Percentiles rank a stretch among this genome's conserved stretches.
Evolutionary conservation across 2,888 invertebrate species (phyloP).

Genomic region (Chrysolina haemoptera): DNA sequence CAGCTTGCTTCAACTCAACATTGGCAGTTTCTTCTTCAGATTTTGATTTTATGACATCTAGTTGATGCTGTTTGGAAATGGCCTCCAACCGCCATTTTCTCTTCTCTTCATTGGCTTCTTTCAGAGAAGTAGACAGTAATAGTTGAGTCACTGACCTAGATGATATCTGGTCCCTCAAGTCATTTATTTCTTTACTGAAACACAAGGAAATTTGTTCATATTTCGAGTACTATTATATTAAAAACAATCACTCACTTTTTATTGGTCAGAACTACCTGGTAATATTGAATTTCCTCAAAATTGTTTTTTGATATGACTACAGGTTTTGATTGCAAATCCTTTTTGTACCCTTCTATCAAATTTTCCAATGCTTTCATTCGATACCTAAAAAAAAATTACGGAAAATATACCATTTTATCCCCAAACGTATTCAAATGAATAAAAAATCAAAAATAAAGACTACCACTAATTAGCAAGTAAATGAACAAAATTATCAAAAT

Average conservation of each 20-base stretch:
- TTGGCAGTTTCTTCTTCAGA: not conserved
- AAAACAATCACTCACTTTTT: constrained; percentile 35
- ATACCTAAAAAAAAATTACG: constrained; percentile 46
- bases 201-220: not conserved
- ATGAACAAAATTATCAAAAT: no score
- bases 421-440: no score
- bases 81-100: constrained; percentile 50
- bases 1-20: not conserved
- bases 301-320: constrained; percentile 33
- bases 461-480: no score
- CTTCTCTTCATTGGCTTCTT: constrained; percentile 51
- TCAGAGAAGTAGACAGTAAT: constrained; percentile 44
- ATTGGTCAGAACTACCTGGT: constrained; percentile 33
- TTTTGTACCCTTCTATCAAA: constrained; percentile 45
- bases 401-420: no score
- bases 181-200: constrained; percentile 49
- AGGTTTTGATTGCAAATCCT: constrained; percentile 44
- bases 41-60: constrained; percentile 29
- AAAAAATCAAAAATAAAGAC: no score
- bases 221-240: not conserved
- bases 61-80: constrained; percentile 33
- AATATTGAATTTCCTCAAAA: constrained; percentile 42
- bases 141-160: constrained; percentile 41
- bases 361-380: constrained; percentile 47
- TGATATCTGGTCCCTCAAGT: constrained; percentile 40